Conservation (phyloP, 2,113 vertebrate species). For the Perccottus glenii region DNA sequence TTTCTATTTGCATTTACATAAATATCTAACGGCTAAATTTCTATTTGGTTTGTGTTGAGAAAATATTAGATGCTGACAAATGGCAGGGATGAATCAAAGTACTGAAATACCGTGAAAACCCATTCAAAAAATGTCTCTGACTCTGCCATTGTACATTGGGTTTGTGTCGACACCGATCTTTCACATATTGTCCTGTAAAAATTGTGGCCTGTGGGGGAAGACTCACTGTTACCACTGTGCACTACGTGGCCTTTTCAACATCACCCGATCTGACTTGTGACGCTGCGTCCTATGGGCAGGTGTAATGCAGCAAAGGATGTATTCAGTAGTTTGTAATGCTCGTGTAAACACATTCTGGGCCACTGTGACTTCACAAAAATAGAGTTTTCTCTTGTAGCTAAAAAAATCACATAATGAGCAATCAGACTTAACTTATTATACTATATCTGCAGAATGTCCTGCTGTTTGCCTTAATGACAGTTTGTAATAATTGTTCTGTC, state of each 20-base stretch:
- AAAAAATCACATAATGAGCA: not conserved
- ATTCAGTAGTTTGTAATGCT: too few relatives aligned
- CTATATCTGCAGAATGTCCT: not conserved
- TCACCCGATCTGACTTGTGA: not conserved
- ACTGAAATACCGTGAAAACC: too few relatives aligned
- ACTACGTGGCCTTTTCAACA: conserved; percentile 3
- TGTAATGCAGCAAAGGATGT: too few relatives aligned
- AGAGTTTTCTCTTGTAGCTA: too few relatives aligned
- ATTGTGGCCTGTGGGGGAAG: conserved; percentile 14
- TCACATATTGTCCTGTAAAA: conserved; percentile 29
- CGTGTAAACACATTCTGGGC: too few relatives aligned
- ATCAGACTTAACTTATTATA: not conserved
- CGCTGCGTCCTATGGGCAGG: too few relatives aligned
- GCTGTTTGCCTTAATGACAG: not conserved
- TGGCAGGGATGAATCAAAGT: not conserved
- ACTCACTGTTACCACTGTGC: conserved; percentile 33
- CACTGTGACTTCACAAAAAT: too few relatives aligned
- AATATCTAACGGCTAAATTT: conserved; percentile 15
- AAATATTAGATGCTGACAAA: not conserved
- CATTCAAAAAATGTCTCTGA: too few relatives aligned
- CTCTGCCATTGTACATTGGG: not conserved
- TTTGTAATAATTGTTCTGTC: not conserved
- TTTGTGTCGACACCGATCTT: not conserved
- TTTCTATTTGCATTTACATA: conserved; percentile 7
- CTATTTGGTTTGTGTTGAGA: not conserved